A percentile compares a stretch with the other conserved stretches of the same genome.
Conservation (phyloP, 2,113 vertebrate species). For the Nibea albiflora region DNA sequence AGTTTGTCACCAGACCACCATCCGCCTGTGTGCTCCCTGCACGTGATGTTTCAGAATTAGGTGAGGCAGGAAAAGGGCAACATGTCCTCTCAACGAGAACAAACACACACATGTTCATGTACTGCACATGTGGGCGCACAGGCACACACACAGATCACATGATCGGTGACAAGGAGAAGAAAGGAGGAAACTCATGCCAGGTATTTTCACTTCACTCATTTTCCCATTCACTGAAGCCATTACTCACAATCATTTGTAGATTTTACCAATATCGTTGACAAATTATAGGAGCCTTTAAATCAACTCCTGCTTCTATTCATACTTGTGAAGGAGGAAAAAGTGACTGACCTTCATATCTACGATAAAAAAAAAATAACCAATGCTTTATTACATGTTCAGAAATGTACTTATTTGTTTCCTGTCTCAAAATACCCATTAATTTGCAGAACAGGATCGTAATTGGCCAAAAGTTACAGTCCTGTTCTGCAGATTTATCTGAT, state of each 20-base stretch:
- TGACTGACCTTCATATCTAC: not conserved
- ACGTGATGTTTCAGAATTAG: constrained; percentile 49
- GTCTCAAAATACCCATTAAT: not conserved
- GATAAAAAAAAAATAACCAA: not conserved
- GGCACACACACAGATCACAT: not conserved
- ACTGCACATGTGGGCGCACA: constrained; percentile 2
- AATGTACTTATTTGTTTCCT: not conserved
- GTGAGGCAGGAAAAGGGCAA: constrained; percentile 49
- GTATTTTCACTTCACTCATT: not conserved
- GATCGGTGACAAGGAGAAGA: not conserved
- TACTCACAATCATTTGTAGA: not conserved
- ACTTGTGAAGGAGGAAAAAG: not conserved
- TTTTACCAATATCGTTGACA: not conserved
- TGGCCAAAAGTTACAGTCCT: not conserved
- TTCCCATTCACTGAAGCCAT: not conserved
- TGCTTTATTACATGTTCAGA: not conserved
- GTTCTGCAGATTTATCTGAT: not conserved
- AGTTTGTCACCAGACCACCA: constrained; percentile 38
- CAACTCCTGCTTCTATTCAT: not conserved
- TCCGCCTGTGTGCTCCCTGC: constrained; percentile 17
- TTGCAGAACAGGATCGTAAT: not conserved
- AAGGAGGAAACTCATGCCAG: not conserved
- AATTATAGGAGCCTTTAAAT: not conserved
- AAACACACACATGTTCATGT: not conserved
- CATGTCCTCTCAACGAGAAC: constrained; percentile 28